Percentiles rank a stretch among this genome's conserved stretches.
Evolutionary conservation across 2,797 vertebrate species (phyloP).

Genomic region (Hafferia zeledoni): DNA sequence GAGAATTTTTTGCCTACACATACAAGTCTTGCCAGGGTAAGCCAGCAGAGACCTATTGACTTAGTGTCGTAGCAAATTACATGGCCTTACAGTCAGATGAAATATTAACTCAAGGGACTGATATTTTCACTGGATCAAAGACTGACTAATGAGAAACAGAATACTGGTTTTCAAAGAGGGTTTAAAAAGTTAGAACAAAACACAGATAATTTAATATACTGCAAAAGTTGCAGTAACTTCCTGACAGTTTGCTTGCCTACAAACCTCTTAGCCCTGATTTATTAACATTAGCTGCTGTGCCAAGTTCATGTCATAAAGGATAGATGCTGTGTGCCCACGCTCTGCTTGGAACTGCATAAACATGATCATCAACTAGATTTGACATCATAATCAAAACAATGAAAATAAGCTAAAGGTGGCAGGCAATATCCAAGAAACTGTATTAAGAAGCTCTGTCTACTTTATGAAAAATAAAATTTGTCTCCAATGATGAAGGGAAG

Average conservation of each 20-base stretch:
- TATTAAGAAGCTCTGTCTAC: background rate
- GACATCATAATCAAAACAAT: slow-evolving; percentile 48
- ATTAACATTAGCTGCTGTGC: slow-evolving; percentile 27
- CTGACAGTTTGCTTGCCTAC: slow-evolving; percentile 6
- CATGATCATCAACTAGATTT: background rate
- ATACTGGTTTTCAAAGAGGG: background rate
- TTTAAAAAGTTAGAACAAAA: slow-evolving; percentile 19
- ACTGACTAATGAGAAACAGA: slow-evolving; percentile 53
- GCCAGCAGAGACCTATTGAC: slow-evolving; percentile 44
- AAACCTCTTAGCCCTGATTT: slow-evolving; percentile 58
- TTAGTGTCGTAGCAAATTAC: slow-evolving; percentile 47
- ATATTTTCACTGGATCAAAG: slow-evolving; percentile 44
- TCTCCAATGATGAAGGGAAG: background rate
- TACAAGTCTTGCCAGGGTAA: slow-evolving; percentile 31
- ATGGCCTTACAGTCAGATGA: slow-evolving; percentile 19
- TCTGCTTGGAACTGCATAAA: slow-evolving; percentile 43
- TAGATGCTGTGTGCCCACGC: slow-evolving; percentile 28
- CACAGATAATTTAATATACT: background rate
- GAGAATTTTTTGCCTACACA: slow-evolving; percentile 24
- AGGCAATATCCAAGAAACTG: background rate
- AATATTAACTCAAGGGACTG: slow-evolving; percentile 43
- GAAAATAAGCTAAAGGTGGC: slow-evolving; percentile 45
- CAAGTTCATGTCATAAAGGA: slow-evolving; percentile 20
- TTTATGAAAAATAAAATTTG: slow-evolving; percentile 24
- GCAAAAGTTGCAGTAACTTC: slow-evolving; percentile 36